Base-by-base conservation (phyloP, 1,140 invertebrate species). In the Plectus sambesii region DNA sequence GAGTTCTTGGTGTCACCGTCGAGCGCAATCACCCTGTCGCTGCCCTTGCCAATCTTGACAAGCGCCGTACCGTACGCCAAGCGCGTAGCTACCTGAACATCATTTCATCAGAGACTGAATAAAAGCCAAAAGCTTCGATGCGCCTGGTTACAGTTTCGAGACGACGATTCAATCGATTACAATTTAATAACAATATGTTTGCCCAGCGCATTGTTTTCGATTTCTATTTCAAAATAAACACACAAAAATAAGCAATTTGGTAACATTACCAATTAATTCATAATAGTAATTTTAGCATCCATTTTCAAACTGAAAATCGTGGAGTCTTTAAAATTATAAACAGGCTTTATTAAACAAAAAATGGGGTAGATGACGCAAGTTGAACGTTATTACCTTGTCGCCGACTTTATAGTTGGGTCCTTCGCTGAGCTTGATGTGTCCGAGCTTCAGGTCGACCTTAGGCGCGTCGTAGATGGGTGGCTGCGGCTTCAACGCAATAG, bases 1-100 rank as follows among this genome's bases (percentile, higher is more conserved):
- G 90, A 97, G 70, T 98, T 99, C 73, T 96, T 98, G 26, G 89
- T 96, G 69, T 98, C 93, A 27, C 63, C 62, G 27, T 66, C 63
- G n/a, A 67, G 52, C 1, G 54, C 58, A 26, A 65, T 59, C n/a
- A 58, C 42, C 46, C 87, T 76, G 15, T 77, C 62, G 72, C 88
- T 90, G 50, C 75, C 81, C 51, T 84, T 78, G 0, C 83, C 90
- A 25, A 82, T 57, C 60, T 97, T 98, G 17, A 82, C 82, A 19
- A 99, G 72, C 24, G 84, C 93, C 45, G 79, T 85, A 2, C 92
- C 94, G 73, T 98, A 99, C 2, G 93, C 92, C 23, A 83, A 70
- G 53, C 94, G 78, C 2, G 93, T 98, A 38, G 93, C 90, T 24
- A 98, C 78, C 62, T 77, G 45, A 35, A 42, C 29, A 66, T n/a